Evolutionary conservation across 2,797 vertebrate species (phyloP).

Genomic region (Lutjanus campechanus): DNA sequence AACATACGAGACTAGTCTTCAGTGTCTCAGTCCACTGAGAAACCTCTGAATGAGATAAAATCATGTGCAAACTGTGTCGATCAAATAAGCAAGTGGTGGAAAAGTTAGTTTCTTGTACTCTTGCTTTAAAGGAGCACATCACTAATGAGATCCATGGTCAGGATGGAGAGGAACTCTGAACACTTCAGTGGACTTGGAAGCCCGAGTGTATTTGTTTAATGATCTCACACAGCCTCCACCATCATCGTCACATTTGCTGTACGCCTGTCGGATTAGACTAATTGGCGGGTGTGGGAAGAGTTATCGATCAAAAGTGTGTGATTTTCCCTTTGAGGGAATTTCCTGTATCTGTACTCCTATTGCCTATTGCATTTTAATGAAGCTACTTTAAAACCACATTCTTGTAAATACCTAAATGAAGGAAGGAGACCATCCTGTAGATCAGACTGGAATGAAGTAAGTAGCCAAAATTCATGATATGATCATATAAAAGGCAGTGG

Average conservation of each 20-base stretch:
- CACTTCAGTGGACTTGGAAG: not conserved
- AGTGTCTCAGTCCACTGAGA: not conserved
- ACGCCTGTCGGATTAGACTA: slow-evolving; percentile 18
- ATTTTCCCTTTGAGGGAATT: not conserved
- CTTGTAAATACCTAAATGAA: not conserved
- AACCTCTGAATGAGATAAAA: not conserved
- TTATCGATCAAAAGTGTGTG: slow-evolving; percentile 37
- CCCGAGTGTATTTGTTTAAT: slow-evolving; percentile 30
- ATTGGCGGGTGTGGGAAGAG: slow-evolving; percentile 18
- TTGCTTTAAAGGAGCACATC: not conserved
- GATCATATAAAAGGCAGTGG: not conserved
- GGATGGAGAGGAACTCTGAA: not conserved
- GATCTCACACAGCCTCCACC: slow-evolving; percentile 3
- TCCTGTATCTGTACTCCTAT: not conserved
- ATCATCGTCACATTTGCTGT: slow-evolving; percentile 3
- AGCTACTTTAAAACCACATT: slow-evolving; percentile 7
- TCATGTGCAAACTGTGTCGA: not conserved
- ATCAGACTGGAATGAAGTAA: not conserved
- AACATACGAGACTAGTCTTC: not conserved
- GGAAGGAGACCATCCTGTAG: too few relatives aligned
- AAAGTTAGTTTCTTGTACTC: not conserved
- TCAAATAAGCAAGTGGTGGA: not conserved
- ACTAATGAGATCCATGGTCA: slow-evolving; percentile 5
- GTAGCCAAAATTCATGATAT: not conserved
- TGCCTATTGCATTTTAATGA: not conserved